A percentile compares a stretch with the other conserved stretches of the same genome.
These are phyloP conservation scores for Borostomias antarcticus DNA, from an alignment of 2,797 vertebrate species.

Conservation along the genomic window DNA sequence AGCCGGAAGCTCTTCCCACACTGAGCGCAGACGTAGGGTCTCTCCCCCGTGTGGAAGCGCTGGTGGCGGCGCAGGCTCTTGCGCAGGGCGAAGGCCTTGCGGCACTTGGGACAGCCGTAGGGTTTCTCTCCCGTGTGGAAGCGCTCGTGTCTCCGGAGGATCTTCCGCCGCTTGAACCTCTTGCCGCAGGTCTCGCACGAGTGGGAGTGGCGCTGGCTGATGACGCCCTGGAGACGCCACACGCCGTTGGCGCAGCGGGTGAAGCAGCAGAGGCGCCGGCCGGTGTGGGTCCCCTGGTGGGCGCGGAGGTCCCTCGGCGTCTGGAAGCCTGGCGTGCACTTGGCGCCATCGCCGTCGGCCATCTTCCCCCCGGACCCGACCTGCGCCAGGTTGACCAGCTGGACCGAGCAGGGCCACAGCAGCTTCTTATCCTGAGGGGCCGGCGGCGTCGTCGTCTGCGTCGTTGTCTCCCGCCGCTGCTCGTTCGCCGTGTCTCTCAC, in stretches of 20 bases:
- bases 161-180: constrained; percentile 71
- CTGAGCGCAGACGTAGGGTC: constrained; percentile 66
- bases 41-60: constrained; percentile 75
- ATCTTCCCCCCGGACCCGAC: neutral
- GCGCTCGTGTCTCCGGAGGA: constrained; percentile 73
- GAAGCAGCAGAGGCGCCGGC: constrained; percentile 70
- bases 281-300: constrained; percentile 65
- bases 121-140: constrained; percentile 78
- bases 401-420: constrained; percentile 61
- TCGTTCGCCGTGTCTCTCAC: constrained; percentile 20
- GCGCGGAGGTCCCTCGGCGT: constrained; percentile 66
- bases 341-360: too few relatives aligned
- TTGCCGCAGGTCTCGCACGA: constrained; percentile 69
- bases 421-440: constrained; percentile 58
- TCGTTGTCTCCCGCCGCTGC: neutral
- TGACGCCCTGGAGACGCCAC: constrained; percentile 59
- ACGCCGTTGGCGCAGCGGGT: constrained; percentile 51
- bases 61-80: constrained; percentile 73
- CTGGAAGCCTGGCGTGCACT: neutral
- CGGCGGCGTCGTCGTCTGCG: constrained; percentile 50
- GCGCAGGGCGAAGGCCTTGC: constrained; percentile 68
- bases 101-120: constrained; percentile 64
- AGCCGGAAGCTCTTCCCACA: constrained; percentile 75
- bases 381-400: constrained; percentile 67
- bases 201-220: constrained; percentile 46